Evolutionary conservation across 2,797 vertebrate genomes (phyloP).

Genomic region (Sebastes cheni): DNA sequence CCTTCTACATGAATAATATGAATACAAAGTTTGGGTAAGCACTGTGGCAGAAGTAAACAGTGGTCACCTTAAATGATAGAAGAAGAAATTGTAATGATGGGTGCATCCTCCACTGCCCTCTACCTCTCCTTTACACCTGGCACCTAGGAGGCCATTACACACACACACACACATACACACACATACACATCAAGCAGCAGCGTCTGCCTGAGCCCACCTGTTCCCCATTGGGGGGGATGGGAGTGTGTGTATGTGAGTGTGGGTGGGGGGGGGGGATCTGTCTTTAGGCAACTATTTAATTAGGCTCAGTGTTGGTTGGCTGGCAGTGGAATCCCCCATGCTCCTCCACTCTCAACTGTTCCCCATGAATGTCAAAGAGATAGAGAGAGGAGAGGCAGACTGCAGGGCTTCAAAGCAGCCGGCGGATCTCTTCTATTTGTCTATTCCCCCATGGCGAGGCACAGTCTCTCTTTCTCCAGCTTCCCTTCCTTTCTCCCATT

Average conservation of each 20-base stretch:
- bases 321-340: slow-evolving; percentile 46
- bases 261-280: slow-evolving; percentile 17
- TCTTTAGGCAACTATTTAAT: slow-evolving; percentile 76
- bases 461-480: slow-evolving; percentile 18
- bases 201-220: slow-evolving; percentile 42
- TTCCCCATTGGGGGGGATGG: slow-evolving; percentile 30
- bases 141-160: not conserved
- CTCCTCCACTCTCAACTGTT: slow-evolving; percentile 39
- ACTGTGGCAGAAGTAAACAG: not conserved
- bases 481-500: not conserved
- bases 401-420: slow-evolving; percentile 38
- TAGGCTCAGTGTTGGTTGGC: slow-evolving; percentile 55
- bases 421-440: slow-evolving; percentile 48
- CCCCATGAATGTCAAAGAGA: slow-evolving; percentile 55
- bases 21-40: not conserved
- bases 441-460: slow-evolving; percentile 37
- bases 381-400: slow-evolving; percentile 18
- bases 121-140: slow-evolving; percentile 33
- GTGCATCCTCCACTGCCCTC: not conserved
- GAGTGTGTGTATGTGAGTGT: not conserved
- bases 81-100: not conserved
- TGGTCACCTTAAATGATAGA: not conserved
- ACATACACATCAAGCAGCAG: slow-evolving; percentile 1
- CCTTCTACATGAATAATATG: not conserved
- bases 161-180: not conserved